phyloP scores from a whole-genome alignment of 2,888 invertebrate species.

The Pristionchus entomophagus region DNA sequence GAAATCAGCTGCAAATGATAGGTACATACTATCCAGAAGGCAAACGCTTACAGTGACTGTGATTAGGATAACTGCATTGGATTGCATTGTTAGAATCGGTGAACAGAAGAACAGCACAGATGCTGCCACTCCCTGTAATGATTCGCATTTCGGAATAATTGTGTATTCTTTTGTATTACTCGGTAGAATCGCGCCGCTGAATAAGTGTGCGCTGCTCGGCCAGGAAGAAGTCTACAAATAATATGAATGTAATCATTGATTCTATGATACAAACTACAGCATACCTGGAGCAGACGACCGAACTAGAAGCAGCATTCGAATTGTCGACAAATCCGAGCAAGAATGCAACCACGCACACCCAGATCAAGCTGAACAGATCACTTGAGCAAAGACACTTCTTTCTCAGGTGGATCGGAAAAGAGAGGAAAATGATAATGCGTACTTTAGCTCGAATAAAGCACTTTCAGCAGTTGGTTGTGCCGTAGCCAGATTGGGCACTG shows the following conservation, averaged over 20 bases:
- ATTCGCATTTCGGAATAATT: neutral
- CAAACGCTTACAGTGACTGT: no score
- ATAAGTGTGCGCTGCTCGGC: neutral
- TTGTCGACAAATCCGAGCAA: neutral
- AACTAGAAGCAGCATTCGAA: neutral
- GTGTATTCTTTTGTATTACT: neutral
- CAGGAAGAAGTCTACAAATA: neutral
- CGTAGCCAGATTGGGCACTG: neutral
- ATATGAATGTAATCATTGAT: neutral
- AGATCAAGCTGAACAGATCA: neutral
- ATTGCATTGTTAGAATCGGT: no score
- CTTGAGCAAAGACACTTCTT: no score
- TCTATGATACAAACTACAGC: no score
- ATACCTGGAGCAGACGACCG: neutral
- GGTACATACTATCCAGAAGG: no score
- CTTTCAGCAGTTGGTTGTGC: neutral
- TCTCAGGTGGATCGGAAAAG: neutral
- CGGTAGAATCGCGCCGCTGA: slow-evolving; percentile 16
- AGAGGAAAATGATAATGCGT: no score
- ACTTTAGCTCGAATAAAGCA: slow-evolving; percentile 10
- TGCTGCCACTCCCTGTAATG: neutral
- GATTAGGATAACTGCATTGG: no score
- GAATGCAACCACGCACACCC: neutral
- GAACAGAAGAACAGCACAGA: neutral
- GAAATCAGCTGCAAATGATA: no score